A percentile compares a stretch with the other conserved stretches of the same genome.
Evolutionary conservation across 2,888 invertebrate species (phyloP).

Genomic region (Tridacna gigas): DNA sequence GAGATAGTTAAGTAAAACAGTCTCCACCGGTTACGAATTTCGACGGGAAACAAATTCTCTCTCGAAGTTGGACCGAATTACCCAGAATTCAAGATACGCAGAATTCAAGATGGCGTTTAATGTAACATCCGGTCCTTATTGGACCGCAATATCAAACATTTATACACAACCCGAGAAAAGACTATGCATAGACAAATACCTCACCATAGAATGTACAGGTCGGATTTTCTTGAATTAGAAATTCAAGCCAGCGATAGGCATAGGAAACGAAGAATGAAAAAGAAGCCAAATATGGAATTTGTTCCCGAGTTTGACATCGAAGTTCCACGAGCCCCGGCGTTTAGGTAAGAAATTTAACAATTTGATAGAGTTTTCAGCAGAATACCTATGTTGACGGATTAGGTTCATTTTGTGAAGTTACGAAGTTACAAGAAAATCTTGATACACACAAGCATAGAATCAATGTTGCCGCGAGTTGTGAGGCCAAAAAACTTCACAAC

Average conservation of each 20-base stretch:
- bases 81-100: no score
- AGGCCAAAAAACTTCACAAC: no score
- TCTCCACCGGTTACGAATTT: no score
- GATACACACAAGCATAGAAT: no score
- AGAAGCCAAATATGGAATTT: constrained; percentile 59
- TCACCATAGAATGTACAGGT: constrained; percentile 49
- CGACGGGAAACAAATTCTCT: no score
- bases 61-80: no score
- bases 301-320: constrained; percentile 62
- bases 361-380: neutral
- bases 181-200: constrained; percentile 53
- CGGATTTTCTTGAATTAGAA: constrained; percentile 58
- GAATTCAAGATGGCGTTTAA: constrained; percentile 58
- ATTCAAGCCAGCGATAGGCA: constrained; percentile 53
- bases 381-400: no score
- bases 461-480: no score
- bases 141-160: constrained; percentile 54
- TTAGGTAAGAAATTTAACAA: constrained; percentile 36
- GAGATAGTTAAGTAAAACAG: no score
- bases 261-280: constrained; percentile 25
- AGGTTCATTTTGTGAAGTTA: no score
- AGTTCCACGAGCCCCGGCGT: constrained; percentile 59
- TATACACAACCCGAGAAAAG: constrained; percentile 62
- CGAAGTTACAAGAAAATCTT: no score
- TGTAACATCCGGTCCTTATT: constrained; percentile 52